Evolutionary conservation across 2,113 vertebrate genomes (phyloP).

Genomic region (Heptranchias perlo): DNA sequence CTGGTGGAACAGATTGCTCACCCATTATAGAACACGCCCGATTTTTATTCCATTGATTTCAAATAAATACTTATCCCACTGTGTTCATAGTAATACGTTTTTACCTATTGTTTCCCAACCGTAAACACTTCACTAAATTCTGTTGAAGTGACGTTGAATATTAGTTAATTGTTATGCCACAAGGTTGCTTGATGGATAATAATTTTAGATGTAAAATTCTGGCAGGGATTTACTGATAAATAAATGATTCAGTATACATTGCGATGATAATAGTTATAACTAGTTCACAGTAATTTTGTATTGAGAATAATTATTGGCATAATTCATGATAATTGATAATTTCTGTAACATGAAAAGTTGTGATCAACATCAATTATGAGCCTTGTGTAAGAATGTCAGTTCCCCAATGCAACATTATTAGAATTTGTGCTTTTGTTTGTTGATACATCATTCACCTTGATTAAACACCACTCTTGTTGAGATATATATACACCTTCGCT

Average conservation of each 20-base stretch:
- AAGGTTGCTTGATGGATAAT: not conserved
- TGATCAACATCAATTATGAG: not conserved
- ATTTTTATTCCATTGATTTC: not conserved
- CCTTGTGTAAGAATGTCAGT: constrained; percentile 9
- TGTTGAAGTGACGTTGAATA: not conserved
- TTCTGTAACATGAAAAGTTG: not conserved
- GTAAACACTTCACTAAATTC: not conserved
- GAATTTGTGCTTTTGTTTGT: not conserved
- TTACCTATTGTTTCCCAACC: not conserved
- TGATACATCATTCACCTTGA: not conserved
- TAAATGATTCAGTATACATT: not conserved
- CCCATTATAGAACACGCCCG: not conserved
- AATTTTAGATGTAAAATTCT: not conserved
- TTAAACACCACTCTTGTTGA: not conserved
- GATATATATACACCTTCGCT: too few relatives aligned
- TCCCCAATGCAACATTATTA: not conserved
- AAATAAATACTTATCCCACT: not conserved
- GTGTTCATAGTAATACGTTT: not conserved
- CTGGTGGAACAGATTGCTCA: not conserved
- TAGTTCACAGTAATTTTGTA: not conserved
- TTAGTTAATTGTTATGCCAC: not conserved
- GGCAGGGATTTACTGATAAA: not conserved
- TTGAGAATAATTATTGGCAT: not conserved
- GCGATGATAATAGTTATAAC: not conserved
- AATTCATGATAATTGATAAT: not conserved